phyloP scores from a whole-genome alignment of 37 sponge, comb jelly and placozoan species.

The Chondrosia reniformis region DNA sequence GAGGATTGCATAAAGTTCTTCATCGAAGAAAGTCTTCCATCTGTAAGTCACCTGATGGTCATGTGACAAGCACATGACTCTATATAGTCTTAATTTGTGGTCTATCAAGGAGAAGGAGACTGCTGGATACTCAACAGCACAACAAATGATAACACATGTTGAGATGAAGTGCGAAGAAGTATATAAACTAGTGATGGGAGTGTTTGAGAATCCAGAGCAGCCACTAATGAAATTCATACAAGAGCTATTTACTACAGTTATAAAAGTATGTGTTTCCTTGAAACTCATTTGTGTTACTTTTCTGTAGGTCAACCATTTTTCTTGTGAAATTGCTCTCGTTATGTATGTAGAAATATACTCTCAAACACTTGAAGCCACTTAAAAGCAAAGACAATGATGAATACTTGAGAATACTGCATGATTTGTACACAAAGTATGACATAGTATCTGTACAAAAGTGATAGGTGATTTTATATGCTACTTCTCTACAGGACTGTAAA shows the following conservation, averaged over 20 bases:
- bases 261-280: slow-evolving; percentile 61
- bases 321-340: too few relatives aligned
- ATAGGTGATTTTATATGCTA: too few relatives aligned
- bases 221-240: slow-evolving; percentile 59
- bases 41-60: not conserved
- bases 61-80: not conserved
- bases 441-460: not conserved
- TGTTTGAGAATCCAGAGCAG: slow-evolving; percentile 75
- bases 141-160: too few relatives aligned
- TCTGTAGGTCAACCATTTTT: too few relatives aligned
- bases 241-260: slow-evolving; percentile 40
- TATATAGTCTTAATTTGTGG: too few relatives aligned
- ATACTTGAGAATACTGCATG: not conserved
- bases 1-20: not conserved
- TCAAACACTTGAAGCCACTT: slow-evolving; percentile 19
- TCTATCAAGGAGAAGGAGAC: too few relatives aligned
- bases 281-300: too few relatives aligned
- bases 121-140: too few relatives aligned
- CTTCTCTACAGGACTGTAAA: slow-evolving; percentile 47
- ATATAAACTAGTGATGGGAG: slow-evolving; percentile 48
- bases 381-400: not conserved
- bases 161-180: too few relatives aligned
- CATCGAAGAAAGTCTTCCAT: not conserved
- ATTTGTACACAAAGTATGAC: not conserved
- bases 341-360: slow-evolving; percentile 33